Evolutionary conservation across 1,140 invertebrate genomes (phyloP), one percentile per base, ranked within the genome.

Genomic region (Pogonomyrmex barbatus): DNA sequence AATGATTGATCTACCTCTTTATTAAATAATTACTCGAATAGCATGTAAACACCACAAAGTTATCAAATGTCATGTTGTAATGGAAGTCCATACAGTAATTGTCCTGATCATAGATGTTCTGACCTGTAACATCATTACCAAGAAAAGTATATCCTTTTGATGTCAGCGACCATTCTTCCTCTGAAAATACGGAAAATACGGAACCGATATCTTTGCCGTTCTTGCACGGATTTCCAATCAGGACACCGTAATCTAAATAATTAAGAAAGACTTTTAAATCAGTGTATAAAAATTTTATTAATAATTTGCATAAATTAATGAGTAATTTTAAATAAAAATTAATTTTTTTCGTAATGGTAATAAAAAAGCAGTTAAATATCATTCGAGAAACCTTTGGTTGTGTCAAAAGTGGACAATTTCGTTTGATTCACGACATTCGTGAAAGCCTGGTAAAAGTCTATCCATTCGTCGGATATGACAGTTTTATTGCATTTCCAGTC

Each of bases 191-290:
- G n/a, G n/a, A n/a, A n/a, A n/a, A n/a, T n/a, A n/a, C n/a, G n/a
- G n/a, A n/a, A n/a, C n/a, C n/a, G n/a, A n/a, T n/a, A n/a, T n/a
- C n/a, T n/a, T n/a, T n/a, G n/a, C n/a, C n/a, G n/a, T 2, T 83
- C 3, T 58, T 1, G 14, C 92, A 93, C 0, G 68, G 65, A 9
- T 76, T 68, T 4, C 88, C 91, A n/a, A 89, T n/a, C 36, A 91
- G 17, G 1, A 94, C 36, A 2, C 91, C 93, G 82, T 91, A 91
- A 58, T 87, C 92, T 93, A 33, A 52, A 4, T 30, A 70, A 42
- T 10, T 1, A 60, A 14, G 4, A 0, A 82, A 70, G 60, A 3
- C 17, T 14, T n/a, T 45, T 17, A 54, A 36, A 2, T 36, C 54
- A 2, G 17, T 67, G 2, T 0, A 17, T 12, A 12, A 24, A 24